Base-by-base conservation (phyloP, 2,797 vertebrate species). In the Parauchenoglanis ngamensis region DNA sequence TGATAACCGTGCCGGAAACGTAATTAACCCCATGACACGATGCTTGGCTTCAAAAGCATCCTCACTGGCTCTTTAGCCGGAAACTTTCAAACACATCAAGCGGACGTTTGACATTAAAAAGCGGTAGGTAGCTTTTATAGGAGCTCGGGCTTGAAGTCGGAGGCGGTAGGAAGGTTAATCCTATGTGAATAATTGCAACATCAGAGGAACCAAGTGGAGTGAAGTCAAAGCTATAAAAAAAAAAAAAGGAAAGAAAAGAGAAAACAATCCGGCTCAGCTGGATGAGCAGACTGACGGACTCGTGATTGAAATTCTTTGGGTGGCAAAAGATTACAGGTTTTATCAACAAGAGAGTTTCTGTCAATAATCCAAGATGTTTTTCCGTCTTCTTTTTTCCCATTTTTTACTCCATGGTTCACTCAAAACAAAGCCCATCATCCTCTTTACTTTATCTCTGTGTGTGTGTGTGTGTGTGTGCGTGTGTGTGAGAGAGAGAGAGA, bases 1-100 rank as follows among this genome's bases (percentile, higher is more conserved):
- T 78, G 61, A 91, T 91, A 90, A 89, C 90, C 65, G 92, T 93
- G 86, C 88, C 92, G 90, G 87, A 81, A 92, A 91, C 90, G 92
- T 87, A 91, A 91, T 92, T 93, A 92, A 91, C 90, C 91, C 76
- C 54, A 54, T 85, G 90, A 92, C 75, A 88, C 87, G 72, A 49
- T 46, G 83, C 82, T 89, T 79, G 84, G 89, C 89, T 35, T 76
- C 67, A 82, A 52, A 70, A 78, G 56, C 77, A 80, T 61, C 86
- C 70, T 70, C 73, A 19, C 23, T 87, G 57, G 81, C 61, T 72
- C 52, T 65, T 65, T 65, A 54, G 49, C 52, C 63, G 63, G 57
- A 61, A 49, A 67, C 68, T 35, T 81, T 82, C 44, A 81, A 86
- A 79, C 83, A 52, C 75, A 84, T 87, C 80, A 85, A 81, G 40